Base-by-base conservation (phyloP, 1,140 invertebrate genomes). In the Drosophila kepulauana region DNA sequence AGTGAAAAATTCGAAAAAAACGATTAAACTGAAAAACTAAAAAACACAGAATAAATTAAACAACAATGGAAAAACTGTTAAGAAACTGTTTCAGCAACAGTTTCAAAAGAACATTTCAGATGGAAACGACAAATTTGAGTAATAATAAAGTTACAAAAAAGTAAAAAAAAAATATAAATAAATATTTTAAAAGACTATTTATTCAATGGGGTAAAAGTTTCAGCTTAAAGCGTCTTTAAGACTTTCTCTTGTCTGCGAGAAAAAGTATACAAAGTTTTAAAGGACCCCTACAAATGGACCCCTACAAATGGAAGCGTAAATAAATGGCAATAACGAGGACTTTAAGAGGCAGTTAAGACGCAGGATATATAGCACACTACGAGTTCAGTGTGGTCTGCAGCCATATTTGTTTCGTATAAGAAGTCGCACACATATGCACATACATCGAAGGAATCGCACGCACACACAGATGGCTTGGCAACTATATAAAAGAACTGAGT, bases 111-210 rank as follows among this genome's bases (percentile, higher is more conserved):
- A 48, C 59, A 69, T 71, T 78, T 62, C 58, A 77, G 13, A 77
- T 80, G 65, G 59, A 72, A 78, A 69, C 43, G 46, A 88, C 64
- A 72, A 72, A 80, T 78, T 88, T 78, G 70, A 88, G 67, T 87
- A 87, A 82, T 87, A 87, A 87, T 88, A 87, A 87, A 87, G 84
- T 87, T 87, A 61, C 65, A 84, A 84, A 82, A 87, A 84, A 78
- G 56, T 88, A 77, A 79, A 88, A 70, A 20, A 16, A 33, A 68
- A 70, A 51, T 49, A 59, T 52, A 66, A n/a, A 16, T 3, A 20
- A 5, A n/a, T 43, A 13, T 43, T n/a, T 13, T 13, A 43, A 43
- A n/a, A 43, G 41, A 1, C 6, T 43, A 25, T 7, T 13, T 49
- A 45, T 63, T 70, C 38, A 7, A 30, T 2, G 16, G n/a, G n/a